Conservation (phyloP, 2,797 vertebrate genomes). For the Hypotaenidia philippensis region DNA sequence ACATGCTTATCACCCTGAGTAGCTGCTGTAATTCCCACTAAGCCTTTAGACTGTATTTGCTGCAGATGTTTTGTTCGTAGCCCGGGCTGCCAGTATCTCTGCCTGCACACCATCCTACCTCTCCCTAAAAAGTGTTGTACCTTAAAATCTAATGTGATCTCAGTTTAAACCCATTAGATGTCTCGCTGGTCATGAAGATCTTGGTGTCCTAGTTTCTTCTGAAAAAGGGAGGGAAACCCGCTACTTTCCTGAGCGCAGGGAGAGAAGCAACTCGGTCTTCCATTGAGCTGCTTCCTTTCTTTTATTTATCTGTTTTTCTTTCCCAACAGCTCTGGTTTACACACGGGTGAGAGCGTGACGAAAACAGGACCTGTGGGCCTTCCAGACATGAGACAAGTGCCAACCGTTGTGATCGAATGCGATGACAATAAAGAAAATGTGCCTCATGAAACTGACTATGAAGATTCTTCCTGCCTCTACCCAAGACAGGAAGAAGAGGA, state of each 20-base stretch:
- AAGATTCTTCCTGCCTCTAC: slow-evolving; percentile 95
- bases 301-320: slow-evolving; percentile 40
- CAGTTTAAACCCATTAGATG: neutral
- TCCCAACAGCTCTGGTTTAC: slow-evolving; percentile 87
- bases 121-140: neutral
- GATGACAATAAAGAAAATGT: slow-evolving; percentile 99
- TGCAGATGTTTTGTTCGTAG: neutral
- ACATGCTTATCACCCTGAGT: neutral
- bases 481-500: slow-evolving; percentile 92
- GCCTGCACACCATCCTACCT: neutral
- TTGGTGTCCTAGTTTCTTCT: neutral
- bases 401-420: slow-evolving; percentile 94
- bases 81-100: neutral
- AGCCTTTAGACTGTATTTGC: neutral
- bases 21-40: neutral
- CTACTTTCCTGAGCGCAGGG: neutral
- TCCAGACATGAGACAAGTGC: slow-evolving; percentile 92
- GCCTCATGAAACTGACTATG: slow-evolving; percentile 93
- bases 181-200: neutral
- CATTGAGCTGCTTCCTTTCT: neutral
- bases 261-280: neutral
- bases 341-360: slow-evolving; percentile 80
- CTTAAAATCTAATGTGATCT: neutral
- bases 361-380: slow-evolving; percentile 86
- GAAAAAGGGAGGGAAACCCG: neutral